Evolutionary conservation across 2,888 invertebrate species (phyloP), one percentile per base, ranked within the genome.

Genomic region (Anagyrus pseudococci): DNA sequence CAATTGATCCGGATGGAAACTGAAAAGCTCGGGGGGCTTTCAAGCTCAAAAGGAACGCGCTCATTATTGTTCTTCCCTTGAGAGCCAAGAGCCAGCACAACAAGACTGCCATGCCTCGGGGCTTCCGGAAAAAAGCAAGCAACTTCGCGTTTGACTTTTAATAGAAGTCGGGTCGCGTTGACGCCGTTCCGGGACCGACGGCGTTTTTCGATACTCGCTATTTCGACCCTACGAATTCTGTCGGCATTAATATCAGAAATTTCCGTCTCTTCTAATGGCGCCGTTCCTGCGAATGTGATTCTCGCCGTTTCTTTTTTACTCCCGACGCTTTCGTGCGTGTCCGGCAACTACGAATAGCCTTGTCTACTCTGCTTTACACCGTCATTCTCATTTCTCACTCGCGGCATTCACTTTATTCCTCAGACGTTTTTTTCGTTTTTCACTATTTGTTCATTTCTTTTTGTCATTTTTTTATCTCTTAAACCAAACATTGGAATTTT

Each of bases 121-220:
- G 33, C 33, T 37, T 37, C 13, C 2, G 33, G 33, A 37, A 37
- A 37, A 26, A 20, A 33, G 19, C 13, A 57, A 58, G 29, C n/a
- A 19, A 26, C 58, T 53, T 46, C 33, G 58, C 41, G 46, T 46
- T 59, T n/a, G 52, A 37, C 37, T 52, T 59, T 37, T 59, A 52
- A 59, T 59, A 33, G 58, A 25, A 53, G 37, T 49, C 23, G n/a
- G n/a, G 50, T 50, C 49, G 26, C 26, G 41, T 41, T 44, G 49
- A 41, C 49, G 33, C 29, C 49, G 40, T 49, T 29, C 23, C 26
- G 25, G 29, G 19, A 37, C 23, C 33, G 44, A 44, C 29, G 22
- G 47, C 59, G 40, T 59, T 53, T 59, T 53, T 54, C 53, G 41
- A 44, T 53, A 37, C 26, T 20, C 25, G 37, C 20, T 37, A 13